A percentile compares a stretch with the other conserved stretches of the same genome.
Conservation (phyloP, 2,797 vertebrate species). For the Monodelphis domestica region DNA sequence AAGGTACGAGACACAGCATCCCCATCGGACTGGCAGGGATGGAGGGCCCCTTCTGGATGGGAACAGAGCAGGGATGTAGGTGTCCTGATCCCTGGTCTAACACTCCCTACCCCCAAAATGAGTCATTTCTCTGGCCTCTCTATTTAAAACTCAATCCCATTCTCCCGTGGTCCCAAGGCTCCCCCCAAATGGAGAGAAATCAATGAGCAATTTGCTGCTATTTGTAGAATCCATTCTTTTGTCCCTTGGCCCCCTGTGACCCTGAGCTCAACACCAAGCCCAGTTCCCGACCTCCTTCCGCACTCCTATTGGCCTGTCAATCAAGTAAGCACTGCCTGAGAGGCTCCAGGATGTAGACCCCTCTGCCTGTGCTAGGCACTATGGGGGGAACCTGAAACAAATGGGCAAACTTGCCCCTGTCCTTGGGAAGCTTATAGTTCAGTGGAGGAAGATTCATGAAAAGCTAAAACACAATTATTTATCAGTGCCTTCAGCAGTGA, state of each 20-base stretch:
- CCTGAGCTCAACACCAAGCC: neutral
- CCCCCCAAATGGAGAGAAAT: slow-evolving; percentile 60
- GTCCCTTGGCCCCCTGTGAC: neutral
- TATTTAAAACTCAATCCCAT: slow-evolving; percentile 49
- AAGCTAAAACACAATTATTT: neutral
- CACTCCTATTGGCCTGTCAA: neutral
- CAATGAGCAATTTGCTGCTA: slow-evolving; percentile 71
- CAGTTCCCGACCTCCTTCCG: neutral
- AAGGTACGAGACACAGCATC: too few relatives aligned
- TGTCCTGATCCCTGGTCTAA: neutral
- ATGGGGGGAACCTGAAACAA: neutral
- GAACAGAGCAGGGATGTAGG: neutral
- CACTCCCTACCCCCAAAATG: neutral
- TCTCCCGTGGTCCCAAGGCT: slow-evolving; percentile 56
- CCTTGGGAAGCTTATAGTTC: neutral
- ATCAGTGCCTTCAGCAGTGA: neutral
- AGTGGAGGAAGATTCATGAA: neutral
- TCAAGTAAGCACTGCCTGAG: neutral
- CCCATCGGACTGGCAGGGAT: neutral
- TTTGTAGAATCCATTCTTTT: slow-evolving; percentile 64
- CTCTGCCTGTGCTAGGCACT: neutral
- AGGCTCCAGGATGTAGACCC: neutral
- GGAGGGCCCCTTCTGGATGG: neutral
- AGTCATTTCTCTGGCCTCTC: neutral
- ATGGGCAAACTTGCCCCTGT: neutral